Percentiles rank a stretch among this genome's conserved stretches.
phyloP scores from a whole-genome alignment of 2,113 vertebrate species.

The Ochotona curzoniae region DNA sequence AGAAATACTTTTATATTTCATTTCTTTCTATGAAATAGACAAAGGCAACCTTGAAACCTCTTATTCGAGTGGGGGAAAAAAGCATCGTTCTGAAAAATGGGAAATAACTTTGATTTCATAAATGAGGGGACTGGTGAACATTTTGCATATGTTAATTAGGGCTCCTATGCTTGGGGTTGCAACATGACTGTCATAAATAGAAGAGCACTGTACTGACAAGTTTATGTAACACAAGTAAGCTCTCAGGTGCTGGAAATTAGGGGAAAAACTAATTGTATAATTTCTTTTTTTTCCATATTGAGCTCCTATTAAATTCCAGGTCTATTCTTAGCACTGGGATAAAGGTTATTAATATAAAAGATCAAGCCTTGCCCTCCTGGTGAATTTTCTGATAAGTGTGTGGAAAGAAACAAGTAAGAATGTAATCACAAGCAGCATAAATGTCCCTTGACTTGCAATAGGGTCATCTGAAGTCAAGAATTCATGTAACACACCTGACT shows the following conservation, averaged over 20 bases:
- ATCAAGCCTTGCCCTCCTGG: background rate
- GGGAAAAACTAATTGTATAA: background rate
- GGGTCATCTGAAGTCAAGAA: too few species aligned
- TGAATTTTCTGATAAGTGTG: background rate
- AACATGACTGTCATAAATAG: background rate
- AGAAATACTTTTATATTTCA: constrained; percentile 23
- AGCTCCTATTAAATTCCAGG: background rate
- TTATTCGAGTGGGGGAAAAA: background rate
- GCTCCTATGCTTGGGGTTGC: background rate
- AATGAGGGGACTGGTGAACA: constrained; percentile 22
- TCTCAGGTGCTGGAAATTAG: background rate
- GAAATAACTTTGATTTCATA: constrained; percentile 41
- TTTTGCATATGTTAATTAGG: constrained; percentile 47
- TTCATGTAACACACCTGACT: too few species aligned
- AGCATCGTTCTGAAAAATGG: background rate
- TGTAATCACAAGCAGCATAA: background rate
- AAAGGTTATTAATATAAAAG: constrained; percentile 23
- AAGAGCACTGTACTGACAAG: background rate
- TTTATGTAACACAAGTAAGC: constrained; percentile 26
- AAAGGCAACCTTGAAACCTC: background rate
- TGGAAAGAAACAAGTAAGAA: background rate
- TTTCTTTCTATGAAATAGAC: constrained; percentile 30
- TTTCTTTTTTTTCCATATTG: background rate
- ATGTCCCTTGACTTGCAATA: too few species aligned
- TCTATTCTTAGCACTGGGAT: background rate